Percentiles rank a stretch among this genome's conserved stretches.
Evolutionary conservation across 1,140 invertebrate genomes (phyloP).

Genomic region (Aplysia californica): DNA sequence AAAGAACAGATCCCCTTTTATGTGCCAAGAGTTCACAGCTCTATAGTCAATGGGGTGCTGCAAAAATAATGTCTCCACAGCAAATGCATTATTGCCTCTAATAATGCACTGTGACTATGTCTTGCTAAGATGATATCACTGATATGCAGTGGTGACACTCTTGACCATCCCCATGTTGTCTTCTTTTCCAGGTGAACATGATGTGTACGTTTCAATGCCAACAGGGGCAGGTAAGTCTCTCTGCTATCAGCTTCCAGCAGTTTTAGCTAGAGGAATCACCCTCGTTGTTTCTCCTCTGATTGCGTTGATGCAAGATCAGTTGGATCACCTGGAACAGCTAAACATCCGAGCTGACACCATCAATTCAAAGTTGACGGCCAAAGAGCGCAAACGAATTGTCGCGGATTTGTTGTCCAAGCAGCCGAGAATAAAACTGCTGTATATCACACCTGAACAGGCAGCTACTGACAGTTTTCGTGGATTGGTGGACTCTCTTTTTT

Average conservation of each 20-base stretch:
- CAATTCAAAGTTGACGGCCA: constrained; percentile 85
- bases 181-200: constrained; percentile 71
- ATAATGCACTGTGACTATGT: too few relatives aligned
- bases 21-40: too few relatives aligned
- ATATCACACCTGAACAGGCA: constrained; percentile 93
- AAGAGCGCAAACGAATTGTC: constrained; percentile 78
- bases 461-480: constrained; percentile 81
- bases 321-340: constrained; percentile 68
- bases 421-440: constrained; percentile 83
- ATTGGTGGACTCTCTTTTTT: constrained; percentile 66
- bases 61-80: too few relatives aligned
- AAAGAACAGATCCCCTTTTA: too few relatives aligned
- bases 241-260: constrained; percentile 79
- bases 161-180: too few relatives aligned
- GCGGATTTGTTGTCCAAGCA: constrained; percentile 47
- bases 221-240: constrained; percentile 80
- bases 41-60: too few relatives aligned
- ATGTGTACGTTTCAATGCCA: constrained; percentile 81
- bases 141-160: too few relatives aligned
- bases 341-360: constrained; percentile 86
- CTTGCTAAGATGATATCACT: too few relatives aligned
- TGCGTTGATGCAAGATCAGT: constrained; percentile 77
- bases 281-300: constrained; percentile 79
- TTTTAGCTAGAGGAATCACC: constrained; percentile 72
- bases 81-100: too few relatives aligned